These are phyloP conservation scores for Heliocidaris tuberculata DNA, from an alignment of 35 echinoderm and acorn worm species.

Conservation along the genomic window DNA sequence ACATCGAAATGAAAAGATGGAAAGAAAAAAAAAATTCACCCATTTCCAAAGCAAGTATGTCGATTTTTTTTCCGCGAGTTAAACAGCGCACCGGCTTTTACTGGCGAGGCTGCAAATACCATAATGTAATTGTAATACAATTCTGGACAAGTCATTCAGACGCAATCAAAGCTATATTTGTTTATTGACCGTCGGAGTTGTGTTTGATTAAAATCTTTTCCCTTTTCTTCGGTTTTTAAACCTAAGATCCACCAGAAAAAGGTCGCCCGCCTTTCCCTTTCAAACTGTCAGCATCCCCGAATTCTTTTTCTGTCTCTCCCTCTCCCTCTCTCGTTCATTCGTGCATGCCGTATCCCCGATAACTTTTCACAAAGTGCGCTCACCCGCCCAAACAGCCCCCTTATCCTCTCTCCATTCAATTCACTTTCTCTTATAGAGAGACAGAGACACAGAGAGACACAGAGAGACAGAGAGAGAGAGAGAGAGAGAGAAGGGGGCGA, in stretches of 20 bases:
- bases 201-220: constrained; percentile 32
- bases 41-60: no score
- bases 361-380: constrained; percentile 16
- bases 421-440: background rate
- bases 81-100: background rate
- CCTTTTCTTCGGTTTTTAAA: background rate
- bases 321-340: background rate
- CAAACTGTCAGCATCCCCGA: background rate
- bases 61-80: background rate
- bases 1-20: no score
- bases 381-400: background rate
- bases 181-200: constrained; percentile 29
- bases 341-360: background rate
- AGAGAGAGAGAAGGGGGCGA: background rate
- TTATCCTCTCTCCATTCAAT: background rate
- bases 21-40: no score
- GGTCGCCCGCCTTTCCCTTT: background rate
- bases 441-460: background rate
- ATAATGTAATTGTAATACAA: background rate
- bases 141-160: background rate
- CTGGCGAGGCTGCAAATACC: background rate
- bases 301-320: background rate
- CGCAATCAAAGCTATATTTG: constrained; percentile 16
- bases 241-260: background rate
- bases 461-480: background rate